Conservation (phyloP, 2,113 vertebrate genomes). For the Aldabrachelys gigantea region DNA sequence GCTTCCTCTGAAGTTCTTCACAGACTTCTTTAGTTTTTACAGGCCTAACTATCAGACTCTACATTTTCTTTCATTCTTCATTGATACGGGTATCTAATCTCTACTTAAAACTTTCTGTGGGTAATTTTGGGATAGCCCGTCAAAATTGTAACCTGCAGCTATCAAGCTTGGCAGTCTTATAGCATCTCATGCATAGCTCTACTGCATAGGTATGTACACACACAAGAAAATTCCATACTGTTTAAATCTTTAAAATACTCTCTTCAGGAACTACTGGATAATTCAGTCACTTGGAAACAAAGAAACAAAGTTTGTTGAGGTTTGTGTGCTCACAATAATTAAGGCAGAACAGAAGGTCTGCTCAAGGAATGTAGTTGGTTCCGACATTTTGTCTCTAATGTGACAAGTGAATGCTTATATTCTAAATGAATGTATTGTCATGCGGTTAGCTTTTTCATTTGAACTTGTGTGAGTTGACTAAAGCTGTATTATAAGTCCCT, state of each 20-base stretch:
- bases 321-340: conserved; percentile 55
- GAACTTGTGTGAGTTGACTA: conserved; percentile 56
- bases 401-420: background rate
- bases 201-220: background rate
- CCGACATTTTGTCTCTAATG: conserved; percentile 15
- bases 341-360: conserved; percentile 44
- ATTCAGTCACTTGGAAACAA: background rate
- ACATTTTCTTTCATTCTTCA: background rate
- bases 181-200: background rate
- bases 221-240: background rate
- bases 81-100: background rate
- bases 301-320: background rate
- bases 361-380: conserved; percentile 57
- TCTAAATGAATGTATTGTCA: conserved; percentile 55
- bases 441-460: conserved; percentile 67
- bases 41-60: background rate
- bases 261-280: background rate
- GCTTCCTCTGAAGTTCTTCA: background rate
- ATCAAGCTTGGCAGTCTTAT: background rate
- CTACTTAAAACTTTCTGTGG: background rate
- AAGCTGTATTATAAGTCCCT: conserved; percentile 69
- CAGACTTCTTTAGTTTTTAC: background rate
- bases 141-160: background rate
- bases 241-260: background rate
- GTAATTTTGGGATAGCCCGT: background rate